phyloP scores from a whole-genome alignment of 2,888 invertebrate species.

The Euphydryas editha region DNA sequence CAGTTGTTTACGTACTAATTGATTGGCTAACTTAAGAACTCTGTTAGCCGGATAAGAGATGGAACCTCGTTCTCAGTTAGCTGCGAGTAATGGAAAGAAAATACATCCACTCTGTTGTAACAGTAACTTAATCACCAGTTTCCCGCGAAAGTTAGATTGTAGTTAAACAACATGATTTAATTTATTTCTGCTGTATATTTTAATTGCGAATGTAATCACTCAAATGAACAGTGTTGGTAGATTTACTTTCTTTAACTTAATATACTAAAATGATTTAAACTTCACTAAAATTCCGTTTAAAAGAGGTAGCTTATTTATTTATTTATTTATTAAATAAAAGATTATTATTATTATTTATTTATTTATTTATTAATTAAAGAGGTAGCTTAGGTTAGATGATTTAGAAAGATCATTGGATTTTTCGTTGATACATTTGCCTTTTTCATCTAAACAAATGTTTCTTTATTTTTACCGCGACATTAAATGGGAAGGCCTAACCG shows the following conservation, averaged over 20 bases:
- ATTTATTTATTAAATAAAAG: too few species aligned
- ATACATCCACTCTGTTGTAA: constrained; percentile 9
- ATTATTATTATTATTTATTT: too few species aligned
- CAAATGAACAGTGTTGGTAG: not conserved
- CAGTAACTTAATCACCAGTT: constrained; percentile 20
- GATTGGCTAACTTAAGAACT: constrained; percentile 19
- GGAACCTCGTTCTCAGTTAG: constrained; percentile 20
- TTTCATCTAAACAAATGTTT: not conserved
- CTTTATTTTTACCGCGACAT: constrained; percentile 4
- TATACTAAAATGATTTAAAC: not conserved
- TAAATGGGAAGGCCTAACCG: constrained; percentile 5
- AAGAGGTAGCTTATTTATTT: not conserved
- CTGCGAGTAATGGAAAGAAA: constrained; percentile 27
- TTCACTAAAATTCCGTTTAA: not conserved
- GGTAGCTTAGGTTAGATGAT: not conserved
- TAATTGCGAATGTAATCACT: not conserved
- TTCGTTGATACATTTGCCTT: not conserved
- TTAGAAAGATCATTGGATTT: not conserved
- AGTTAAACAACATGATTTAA: constrained; percentile 9
- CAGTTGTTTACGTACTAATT: constrained; percentile 20
- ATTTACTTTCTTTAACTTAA: not conserved
- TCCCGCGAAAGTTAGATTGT: constrained; percentile 11
- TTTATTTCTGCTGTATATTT: not conserved
- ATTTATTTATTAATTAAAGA: too few species aligned
- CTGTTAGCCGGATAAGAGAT: constrained; percentile 20